These are phyloP conservation scores for Eupithecia pulchellata DNA, from an alignment of 2,888 invertebrate species.

Conservation along the genomic window DNA sequence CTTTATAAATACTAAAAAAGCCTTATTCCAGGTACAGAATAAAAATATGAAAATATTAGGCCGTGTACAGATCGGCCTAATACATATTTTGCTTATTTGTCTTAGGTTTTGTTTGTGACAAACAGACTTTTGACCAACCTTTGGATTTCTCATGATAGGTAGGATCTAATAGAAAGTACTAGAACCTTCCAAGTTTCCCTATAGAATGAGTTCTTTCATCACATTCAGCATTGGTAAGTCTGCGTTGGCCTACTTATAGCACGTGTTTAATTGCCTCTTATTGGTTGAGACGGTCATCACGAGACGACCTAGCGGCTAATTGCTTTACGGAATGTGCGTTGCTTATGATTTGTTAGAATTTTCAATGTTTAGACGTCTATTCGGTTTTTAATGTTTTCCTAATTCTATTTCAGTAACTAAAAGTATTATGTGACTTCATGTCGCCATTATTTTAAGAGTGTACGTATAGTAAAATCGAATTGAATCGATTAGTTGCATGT, in stretches of 20 bases:
- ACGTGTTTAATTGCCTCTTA: conserved; percentile 70
- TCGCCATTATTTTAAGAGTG: not conserved
- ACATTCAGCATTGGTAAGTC: conserved; percentile 58
- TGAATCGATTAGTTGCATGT: not conserved
- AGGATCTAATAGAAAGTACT: not conserved
- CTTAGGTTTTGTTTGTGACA: not conserved
- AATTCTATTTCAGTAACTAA: not conserved
- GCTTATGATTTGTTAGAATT: conserved; percentile 14
- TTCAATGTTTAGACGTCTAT: not conserved
- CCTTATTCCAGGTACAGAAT: not conserved
- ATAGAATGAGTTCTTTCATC: conserved; percentile 28
- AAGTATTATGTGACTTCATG: not conserved
- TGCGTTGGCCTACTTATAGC: conserved; percentile 67
- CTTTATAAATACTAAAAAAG: not conserved
- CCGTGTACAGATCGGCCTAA: too few relatives aligned
- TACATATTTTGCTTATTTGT: not conserved
- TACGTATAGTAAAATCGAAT: not conserved
- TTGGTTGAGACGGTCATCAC: conserved; percentile 61
- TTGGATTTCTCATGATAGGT: not conserved
- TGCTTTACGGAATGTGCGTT: conserved; percentile 45
- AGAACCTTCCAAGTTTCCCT: conserved; percentile 22
- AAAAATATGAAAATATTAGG: not conserved
- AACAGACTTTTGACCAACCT: not conserved
- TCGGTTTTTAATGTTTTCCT: not conserved
- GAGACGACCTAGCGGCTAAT: conserved; percentile 67